Base-by-base conservation (phyloP, 2,797 vertebrate species). In the Oryzias dopingdopingensis region DNA sequence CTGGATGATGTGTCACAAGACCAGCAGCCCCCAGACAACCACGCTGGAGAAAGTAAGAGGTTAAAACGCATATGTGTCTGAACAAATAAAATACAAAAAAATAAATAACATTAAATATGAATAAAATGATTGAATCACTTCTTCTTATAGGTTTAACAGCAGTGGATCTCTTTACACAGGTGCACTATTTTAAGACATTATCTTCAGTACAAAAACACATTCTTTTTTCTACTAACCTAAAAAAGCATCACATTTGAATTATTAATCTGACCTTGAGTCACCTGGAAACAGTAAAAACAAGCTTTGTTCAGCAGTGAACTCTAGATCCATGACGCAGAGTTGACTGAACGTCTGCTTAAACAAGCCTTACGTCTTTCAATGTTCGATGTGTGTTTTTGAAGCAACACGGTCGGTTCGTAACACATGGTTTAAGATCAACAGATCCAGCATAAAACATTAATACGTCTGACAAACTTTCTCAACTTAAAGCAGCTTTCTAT, bases 281-380 rank as follows among this genome's bases (percentile, higher is more conserved):
- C 57, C 37, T 53, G 86, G 86, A 83, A 89, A 79, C 64, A 69
- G 75, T 74, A 68, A 65, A 72, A 74, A 81, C 26, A 67, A 81
- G 69, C 61, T 49, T 26, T 59, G 49, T 66, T 69, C 60, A 59
- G 80, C 72, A 85, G 85, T 61, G 49, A 87, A 91, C 80, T 89
- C 72, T 62, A 57, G 72, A 72, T 74, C 68, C 67, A 50, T 66
- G 59, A 56, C 66, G 65, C 66, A 52, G 59, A 52, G 32, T 29
- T 18, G 4, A 67, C 58, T 22, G 42, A 79, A 63, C 90, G 89
- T 84, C 90, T 89, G 89, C 82, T 89, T 76, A 59, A 81, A 62
- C 59, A 75, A 26, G 24, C 24, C 24, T 1, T 26, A 4, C 24
- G 3, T 3, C 24, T 26, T 6, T 26, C 24, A 6, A 26, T 26